phyloP scores from a whole-genome alignment of 2,113 vertebrate genomes.

The Stercorarius parasiticus region DNA sequence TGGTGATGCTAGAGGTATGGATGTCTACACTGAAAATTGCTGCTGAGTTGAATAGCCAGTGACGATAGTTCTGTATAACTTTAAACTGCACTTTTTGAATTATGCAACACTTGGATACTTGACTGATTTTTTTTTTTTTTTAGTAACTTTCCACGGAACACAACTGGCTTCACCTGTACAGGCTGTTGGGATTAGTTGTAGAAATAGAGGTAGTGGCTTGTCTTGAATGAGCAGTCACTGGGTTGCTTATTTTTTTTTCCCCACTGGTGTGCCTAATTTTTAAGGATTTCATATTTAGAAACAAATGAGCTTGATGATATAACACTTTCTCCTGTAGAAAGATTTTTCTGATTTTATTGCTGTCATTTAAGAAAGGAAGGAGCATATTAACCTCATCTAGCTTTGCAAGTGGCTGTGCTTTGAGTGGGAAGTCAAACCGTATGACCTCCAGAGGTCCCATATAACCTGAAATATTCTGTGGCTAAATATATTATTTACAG shows the following conservation, averaged over 20 bases:
- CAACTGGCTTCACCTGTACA: not conserved
- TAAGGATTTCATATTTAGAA: not conserved
- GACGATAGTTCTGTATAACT: not conserved
- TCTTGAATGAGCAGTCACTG: not conserved
- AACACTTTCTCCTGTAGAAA: not conserved
- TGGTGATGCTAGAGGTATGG: not conserved
- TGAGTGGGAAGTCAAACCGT: not conserved
- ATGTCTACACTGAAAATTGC: not conserved
- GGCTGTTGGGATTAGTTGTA: not conserved
- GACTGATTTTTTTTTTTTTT: rapidly evolving
- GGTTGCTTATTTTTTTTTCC: not conserved
- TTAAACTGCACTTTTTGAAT: not conserved
- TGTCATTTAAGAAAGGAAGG: not conserved
- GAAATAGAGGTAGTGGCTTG: not conserved
- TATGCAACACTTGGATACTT: not conserved
- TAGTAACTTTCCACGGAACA: not conserved
- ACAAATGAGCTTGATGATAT: too few relatives aligned
- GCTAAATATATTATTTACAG: not conserved
- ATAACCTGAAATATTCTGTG: not conserved
- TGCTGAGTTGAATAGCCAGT: not conserved
- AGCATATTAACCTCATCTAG: not conserved
- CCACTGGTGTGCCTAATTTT: not conserved
- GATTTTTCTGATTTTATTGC: not conserved
- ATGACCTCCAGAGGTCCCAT: not conserved
- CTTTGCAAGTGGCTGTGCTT: not conserved